phyloP scores from a whole-genome alignment of 2,113 vertebrate genomes.

The Thalassoma bifasciatum region DNA sequence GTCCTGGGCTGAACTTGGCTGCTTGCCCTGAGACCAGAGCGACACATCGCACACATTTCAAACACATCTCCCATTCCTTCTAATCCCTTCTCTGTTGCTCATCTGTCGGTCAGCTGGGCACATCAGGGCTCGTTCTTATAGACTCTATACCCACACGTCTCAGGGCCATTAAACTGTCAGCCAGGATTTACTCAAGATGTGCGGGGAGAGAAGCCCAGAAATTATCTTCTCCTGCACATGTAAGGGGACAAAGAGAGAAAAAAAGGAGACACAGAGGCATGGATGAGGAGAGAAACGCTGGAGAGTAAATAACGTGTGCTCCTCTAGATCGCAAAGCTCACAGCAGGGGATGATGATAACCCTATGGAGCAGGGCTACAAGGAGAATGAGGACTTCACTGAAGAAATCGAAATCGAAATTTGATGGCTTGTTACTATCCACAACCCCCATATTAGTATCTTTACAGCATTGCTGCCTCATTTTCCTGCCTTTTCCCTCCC shows the following conservation, averaged over 20 bases:
- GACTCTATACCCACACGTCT: conserved; percentile 80
- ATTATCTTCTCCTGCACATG: conserved; percentile 74
- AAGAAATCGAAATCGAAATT: conserved; percentile 27
- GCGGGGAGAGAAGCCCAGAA: conserved; percentile 58
- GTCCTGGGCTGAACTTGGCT: conserved; percentile 44
- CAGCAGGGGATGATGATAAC: conserved; percentile 73
- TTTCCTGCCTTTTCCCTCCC: too few species aligned
- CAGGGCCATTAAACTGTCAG: conserved; percentile 87
- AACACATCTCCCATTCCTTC: conserved; percentile 40
- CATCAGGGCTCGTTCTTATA: conserved; percentile 82
- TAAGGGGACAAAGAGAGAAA: conserved; percentile 68
- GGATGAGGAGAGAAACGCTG: conserved; percentile 74
- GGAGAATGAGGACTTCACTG: conserved; percentile 27
- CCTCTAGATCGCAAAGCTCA: conserved; percentile 70
- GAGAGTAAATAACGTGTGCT: conserved; percentile 83
- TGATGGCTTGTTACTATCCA: conserved; percentile 15
- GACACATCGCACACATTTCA: conserved; percentile 48
- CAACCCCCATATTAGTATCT: background rate
- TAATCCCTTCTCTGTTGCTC: conserved; percentile 38
- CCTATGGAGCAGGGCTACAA: conserved; percentile 44
- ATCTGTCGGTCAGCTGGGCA: conserved; percentile 82
- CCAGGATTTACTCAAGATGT: conserved; percentile 84
- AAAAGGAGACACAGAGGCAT: conserved; percentile 52
- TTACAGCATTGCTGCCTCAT: background rate
- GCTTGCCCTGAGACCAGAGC: background rate